These are phyloP conservation scores for Pampusana beccarii DNA, from an alignment of 2,113 vertebrate species.

Conservation along the genomic window DNA sequence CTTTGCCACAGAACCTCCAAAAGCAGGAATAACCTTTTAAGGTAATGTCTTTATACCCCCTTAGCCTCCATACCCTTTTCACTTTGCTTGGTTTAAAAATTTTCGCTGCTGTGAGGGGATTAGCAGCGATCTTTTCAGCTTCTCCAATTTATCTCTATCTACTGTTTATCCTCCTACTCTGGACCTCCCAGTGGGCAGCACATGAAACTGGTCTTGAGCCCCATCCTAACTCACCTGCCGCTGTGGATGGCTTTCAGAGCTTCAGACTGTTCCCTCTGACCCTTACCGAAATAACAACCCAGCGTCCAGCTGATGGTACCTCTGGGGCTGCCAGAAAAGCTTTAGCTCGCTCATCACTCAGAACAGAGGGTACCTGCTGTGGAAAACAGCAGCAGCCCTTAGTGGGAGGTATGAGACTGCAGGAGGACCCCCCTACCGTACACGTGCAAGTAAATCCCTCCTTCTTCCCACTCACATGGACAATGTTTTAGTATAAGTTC, in stretches of 20 bases:
- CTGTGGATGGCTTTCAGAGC: not conserved
- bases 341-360: not conserved
- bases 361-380: not conserved
- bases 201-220: not conserved
- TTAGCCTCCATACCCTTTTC: not conserved
- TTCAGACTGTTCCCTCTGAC: not conserved
- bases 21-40: not conserved
- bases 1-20: not conserved
- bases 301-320: not conserved
- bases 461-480: fast-evolving
- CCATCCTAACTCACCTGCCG: not conserved
- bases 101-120: not conserved
- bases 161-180: not conserved
- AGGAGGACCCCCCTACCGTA: not conserved
- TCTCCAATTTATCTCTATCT: not conserved
- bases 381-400: not conserved
- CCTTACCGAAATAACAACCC: not conserved
- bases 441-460: not conserved
- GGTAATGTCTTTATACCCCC: not conserved
- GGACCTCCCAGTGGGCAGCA: not conserved
- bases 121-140: not conserved
- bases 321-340: not conserved
- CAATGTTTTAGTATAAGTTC: not conserved
- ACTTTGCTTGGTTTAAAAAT: not conserved
- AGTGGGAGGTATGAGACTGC: not conserved